Base-by-base conservation (phyloP, 1,140 invertebrate genomes). In the Idris sp. region DNA sequence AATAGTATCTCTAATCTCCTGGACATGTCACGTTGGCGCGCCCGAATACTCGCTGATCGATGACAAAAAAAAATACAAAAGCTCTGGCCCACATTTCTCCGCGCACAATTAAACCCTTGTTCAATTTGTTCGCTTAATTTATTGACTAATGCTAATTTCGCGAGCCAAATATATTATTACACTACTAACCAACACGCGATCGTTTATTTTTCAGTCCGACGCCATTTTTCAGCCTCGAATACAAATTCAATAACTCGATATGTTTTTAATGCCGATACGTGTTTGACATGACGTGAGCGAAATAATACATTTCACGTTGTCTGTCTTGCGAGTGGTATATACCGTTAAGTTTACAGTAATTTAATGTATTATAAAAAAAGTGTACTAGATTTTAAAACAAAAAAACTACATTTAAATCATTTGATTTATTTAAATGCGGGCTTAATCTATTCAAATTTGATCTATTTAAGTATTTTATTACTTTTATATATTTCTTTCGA, bases 191-290 rank as follows among this genome's bases (percentile, higher is more conserved):
- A 35, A 53, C 49, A 18, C 35, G 49, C 49, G 35, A 38, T 40
- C 49, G 25, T 53, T 56, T 40, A 25, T n/a, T n/a, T n/a, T 54
- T 26, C 15, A 8, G 4, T 2, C 15, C 36, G 14, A 11, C 35
- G 35, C 19, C 40, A 22, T 56, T 56, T 53, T 35, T 35, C 38
- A 33, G 53, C 18, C 7, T 8, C 18, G 53, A 41, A 56, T 56
- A 33, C 53, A 43, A 56, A 56, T 56, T 56, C 53, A 35, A 44
- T 58, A 58, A 44, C 28, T 36, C 51, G 53, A 25, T 53, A 31
- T 10, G 40, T 44, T 58, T 58, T 58, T 58, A 44, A 58, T 44
- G 41, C 26, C 38, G 51, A 56, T 43, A 56, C 51, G 51, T 56
- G 51, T 40, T 19, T 22, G 36, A 43, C 38, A 28, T 56, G 38